Base-by-base conservation (phyloP, 2,888 invertebrate genomes). In the Zootermopsis nevadensis region DNA sequence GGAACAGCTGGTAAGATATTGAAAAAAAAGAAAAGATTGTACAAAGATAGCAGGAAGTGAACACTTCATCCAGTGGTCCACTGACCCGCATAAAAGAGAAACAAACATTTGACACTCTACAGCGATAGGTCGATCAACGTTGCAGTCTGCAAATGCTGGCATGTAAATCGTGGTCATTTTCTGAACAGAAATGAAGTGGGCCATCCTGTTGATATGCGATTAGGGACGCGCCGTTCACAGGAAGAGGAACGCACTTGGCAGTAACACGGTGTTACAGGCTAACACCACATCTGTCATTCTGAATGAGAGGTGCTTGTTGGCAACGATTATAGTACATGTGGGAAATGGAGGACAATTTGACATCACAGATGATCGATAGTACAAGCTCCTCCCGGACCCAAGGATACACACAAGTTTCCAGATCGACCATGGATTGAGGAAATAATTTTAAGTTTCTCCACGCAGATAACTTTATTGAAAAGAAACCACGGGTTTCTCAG, bases 261-360 rank as follows among this genome's bases (percentile, higher is more conserved):
- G 60, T 60, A n/a, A 60, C 60, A 60, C n/a, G 60, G 27, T 60
- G 60, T 60, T n/a, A 60, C 27, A n/a, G 60, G 60, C n/a, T 60
- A 60, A 60, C 27, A n/a, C 60, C 1, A 60, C 3, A 60, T 60
- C 60, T 60, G 60, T 60, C 60, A 60, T 27, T 60, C 4, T n/a
- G n/a, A 12, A 27, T 27, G 60, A 60, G 60, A n/a, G 27, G n/a
- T 60, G 60, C 60, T 60, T 60, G 60, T n/a, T 60, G 6, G n/a
- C 60, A 60, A 8, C 27, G 60, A 60, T 60, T 60, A 60, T 60
- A 60, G 60, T 27, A 27, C 60, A n/a, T 60, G 60, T 60, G 60
- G 60, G 60, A 60, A 27, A 2, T 60, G 60, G 60, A 60, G 60
- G 60, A 60, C 6, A 60, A n/a, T 60, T 27, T 27, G 60, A 60